Base-by-base conservation (phyloP, 2,888 invertebrate species). In the Brenthis daphne region DNA sequence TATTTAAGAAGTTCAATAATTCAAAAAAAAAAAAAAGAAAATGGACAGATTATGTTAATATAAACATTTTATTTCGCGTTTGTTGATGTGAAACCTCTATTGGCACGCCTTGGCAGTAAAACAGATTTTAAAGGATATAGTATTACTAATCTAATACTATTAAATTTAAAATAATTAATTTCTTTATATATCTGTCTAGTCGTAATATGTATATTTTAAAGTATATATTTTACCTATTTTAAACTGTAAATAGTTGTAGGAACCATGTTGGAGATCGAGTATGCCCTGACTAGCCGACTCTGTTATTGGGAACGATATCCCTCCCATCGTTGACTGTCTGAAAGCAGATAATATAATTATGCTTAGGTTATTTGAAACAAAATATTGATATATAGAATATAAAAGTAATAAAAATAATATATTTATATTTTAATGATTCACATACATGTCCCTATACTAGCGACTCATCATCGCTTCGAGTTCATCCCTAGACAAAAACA, bases 211-310 rank as follows among this genome's bases (percentile, higher is more conserved):
- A 4, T 37, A 29, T 58, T 58, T 37, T 2, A 11, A 37, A n/a
- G 37, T 33, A 13, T 12, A 61, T 29, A 43, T 20, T 11, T 90
- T 86, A 97, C 97, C 95, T 93, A 97, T 96, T 87, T 94, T 95
- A 83, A 97, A 95, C 82, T 99, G 99, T 75, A 99, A 94, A 89
- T 99, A 99, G 83, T 98, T 96, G 79, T 97, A 94, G 74, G 95
- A 92, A 72, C 96, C 96, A 72, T 94, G 93, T 73, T 94, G 94
- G 87, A 99, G 94, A 82, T 96, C 95, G 70, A 91, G 84, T 56
- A 99, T 94, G 58, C 96, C 97, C 74, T 95, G 94, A 77, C 95
- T 94, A 0, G 97, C 97, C 69, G 95, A 95, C 65, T 96, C 95
- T 0, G 97, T 96, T 54, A 99, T 94, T 20, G 99, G 99, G 87